Conservation (phyloP, 2,113 vertebrate species). For the human (Homo sapiens) region GRCh38 chr4:16832001-16832500, state of each 20-base stretch:
- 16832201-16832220: not conserved
- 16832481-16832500: not conserved
- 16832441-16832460: not conserved
- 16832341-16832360: not conserved
- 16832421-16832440: not conserved
- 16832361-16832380: not conserved
- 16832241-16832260: not conserved
- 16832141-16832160: not conserved
- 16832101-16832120: not conserved
- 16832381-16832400: not conserved
- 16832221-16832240: not conserved
- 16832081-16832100: not conserved
- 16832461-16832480: not conserved
- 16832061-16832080: not conserved
- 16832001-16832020: not conserved
- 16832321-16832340: not conserved
- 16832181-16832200: not conserved
- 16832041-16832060: not conserved
- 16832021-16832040: too few species aligned
- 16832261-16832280: not conserved
- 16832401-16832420: not conserved
- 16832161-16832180: not conserved
- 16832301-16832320: not conserved
- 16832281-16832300: not conserved
- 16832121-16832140: not conserved